These are phyloP conservation scores for Aleiodes testaceus DNA, from an alignment of 2,888 invertebrate species.

Conservation along the genomic window DNA sequence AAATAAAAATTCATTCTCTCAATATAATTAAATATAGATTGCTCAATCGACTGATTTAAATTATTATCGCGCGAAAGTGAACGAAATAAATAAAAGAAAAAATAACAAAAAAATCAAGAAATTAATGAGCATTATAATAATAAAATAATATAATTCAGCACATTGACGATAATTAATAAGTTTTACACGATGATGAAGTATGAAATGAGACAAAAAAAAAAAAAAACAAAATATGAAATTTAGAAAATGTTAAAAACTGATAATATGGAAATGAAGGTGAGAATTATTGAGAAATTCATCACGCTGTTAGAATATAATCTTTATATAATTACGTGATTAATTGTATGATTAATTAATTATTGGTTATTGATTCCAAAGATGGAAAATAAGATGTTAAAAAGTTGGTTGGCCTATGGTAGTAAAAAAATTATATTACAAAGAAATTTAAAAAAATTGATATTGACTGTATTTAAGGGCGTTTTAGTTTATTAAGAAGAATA, in stretches of 20 bases:
- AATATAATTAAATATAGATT: slow-evolving; percentile 31
- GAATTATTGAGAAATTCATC: slow-evolving; percentile 47
- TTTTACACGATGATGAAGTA: slow-evolving; percentile 36
- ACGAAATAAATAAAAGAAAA: slow-evolving; percentile 8
- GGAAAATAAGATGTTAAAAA: neutral
- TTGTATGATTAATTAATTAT: slow-evolving; percentile 22
- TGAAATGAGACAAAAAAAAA: neutral
- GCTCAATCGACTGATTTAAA: slow-evolving; percentile 45
- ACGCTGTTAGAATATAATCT: slow-evolving; percentile 59
- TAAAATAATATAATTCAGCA: slow-evolving; percentile 36
- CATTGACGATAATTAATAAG: slow-evolving; percentile 38
- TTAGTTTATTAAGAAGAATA: neutral
- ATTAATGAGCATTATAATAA: slow-evolving; percentile 28
- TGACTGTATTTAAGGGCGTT: slow-evolving; percentile 16
- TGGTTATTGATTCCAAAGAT: slow-evolving; percentile 1
- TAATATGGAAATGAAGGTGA: slow-evolving; percentile 40
- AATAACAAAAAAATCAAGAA: neutral
- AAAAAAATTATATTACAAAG: neutral
- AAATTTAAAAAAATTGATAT: neutral
- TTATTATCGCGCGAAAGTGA: slow-evolving; percentile 27
- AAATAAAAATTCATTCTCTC: slow-evolving; percentile 32
- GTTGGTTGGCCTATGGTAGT: slow-evolving; percentile 7
- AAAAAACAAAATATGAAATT: slow-evolving; percentile 6
- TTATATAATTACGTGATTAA: slow-evolving; percentile 46
- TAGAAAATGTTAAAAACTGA: slow-evolving; percentile 21